Evolutionary conservation across 2,113 vertebrate genomes (phyloP).

Genomic region (Chionodraco myersi): DNA sequence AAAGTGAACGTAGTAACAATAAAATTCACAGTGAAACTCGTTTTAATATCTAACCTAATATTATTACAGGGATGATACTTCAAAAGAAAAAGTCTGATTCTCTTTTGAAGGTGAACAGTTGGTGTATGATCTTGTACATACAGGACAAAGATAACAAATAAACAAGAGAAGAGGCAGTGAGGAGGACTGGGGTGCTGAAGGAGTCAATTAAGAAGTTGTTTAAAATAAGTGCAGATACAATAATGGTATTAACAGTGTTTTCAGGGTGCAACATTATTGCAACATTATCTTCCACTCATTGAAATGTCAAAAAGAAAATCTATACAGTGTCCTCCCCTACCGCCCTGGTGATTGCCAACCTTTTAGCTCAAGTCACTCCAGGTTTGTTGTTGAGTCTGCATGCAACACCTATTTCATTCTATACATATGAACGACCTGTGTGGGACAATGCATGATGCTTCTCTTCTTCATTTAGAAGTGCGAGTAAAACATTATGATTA

Average conservation of each 20-base stretch:
- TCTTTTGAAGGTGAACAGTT: slow-evolving; percentile 11
- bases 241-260: slow-evolving; percentile 54
- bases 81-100: slow-evolving; percentile 15
- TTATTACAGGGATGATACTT: slow-evolving; percentile 16
- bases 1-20: slow-evolving; percentile 17
- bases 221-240: slow-evolving; percentile 24
- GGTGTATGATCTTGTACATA: slow-evolving; percentile 26
- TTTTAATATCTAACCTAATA: slow-evolving; percentile 44
- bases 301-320: slow-evolving; percentile 17
- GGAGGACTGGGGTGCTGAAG: slow-evolving; percentile 1
- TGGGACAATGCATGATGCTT: background rate
- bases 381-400: background rate
- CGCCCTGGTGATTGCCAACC: slow-evolving; percentile 8
- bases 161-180: slow-evolving; percentile 6
- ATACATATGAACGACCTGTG: slow-evolving; percentile 8
- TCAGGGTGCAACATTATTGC: slow-evolving; percentile 1
- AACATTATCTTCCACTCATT: background rate
- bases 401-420: background rate
- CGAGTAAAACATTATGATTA: slow-evolving; percentile 5
- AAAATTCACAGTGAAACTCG: slow-evolving; percentile 66
- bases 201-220: slow-evolving; percentile 12
- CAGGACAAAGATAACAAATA: background rate
- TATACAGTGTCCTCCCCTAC: background rate
- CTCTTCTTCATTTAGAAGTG: background rate
- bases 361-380: background rate